Base-by-base conservation (phyloP, 2,888 invertebrate species). In the Agriotes lineatus region DNA sequence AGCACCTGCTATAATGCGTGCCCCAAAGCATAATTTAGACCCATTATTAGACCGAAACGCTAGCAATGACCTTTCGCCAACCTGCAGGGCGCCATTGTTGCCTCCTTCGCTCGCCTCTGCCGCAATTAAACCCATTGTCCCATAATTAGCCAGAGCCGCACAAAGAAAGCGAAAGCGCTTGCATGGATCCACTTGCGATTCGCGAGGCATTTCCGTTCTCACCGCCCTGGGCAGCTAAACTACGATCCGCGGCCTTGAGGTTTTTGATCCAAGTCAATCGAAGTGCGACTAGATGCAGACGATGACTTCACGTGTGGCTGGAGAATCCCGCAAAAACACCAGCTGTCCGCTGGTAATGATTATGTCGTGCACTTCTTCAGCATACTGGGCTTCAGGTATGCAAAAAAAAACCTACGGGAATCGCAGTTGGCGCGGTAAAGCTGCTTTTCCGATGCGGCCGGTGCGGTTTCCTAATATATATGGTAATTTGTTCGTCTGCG, bases 91-190 rank as follows among this genome's bases (percentile, higher is more conserved):
- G 2, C 9, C 35, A 5, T 12, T 35, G 35, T 12, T 4, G 14
- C 37, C 14, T 37, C 37, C 33, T 33, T 37, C 14, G 14, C 12
- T 37, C 14, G 37, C n/a, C 37, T 14, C 2, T 37, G 3, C 37
- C 37, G 14, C 14, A 37, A 37, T 37, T 37, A 37, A n/a, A 37
- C 1, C 12, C 6, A 37, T 37, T 37, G 37, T 37, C 37, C 37
- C 37, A 6, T 37, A 37, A 37, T 37, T 37, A 37, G 37, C 2
- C 12, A 14, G 1, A 37, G 19, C 44, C 50, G 30, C 30, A 50
- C 50, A 50, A 54, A 54, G 54, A 54, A 54, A 54, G 54, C 54
- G 54, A 54, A 54, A 54, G 54, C 54, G 19, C 4, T 10, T 18
- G 14, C 50, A 6, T 16, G 25, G 18, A 25, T 16, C 10, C 18